Evolutionary conservation across 2,888 invertebrate genomes (phyloP), one percentile per base, ranked within the genome.

Genomic region (Caenorhabditis zanzibari): DNA sequence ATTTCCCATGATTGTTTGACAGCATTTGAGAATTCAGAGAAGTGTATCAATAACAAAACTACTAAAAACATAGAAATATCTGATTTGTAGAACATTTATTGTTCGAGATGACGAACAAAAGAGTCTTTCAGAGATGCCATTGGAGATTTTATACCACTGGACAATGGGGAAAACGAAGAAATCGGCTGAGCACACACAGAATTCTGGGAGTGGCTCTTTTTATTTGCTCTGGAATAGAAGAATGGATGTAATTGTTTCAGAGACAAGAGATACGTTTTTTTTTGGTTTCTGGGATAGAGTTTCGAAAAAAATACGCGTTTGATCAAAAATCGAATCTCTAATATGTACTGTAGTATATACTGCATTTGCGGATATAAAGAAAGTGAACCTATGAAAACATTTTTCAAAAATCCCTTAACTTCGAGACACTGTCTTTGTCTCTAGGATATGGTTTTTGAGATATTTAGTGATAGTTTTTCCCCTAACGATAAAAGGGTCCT

Each of bases 1-100:
- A 86, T 83, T 41, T 86, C 77, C 86, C 86, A 86, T 2, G 79
- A 49, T 28, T 85, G 82, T 54, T 81, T 81, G 16, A 35, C 68
- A 38, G 68, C 68, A 54, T 24, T 54, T 2, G 54, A 54, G 7
- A 54, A 7, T 49, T 32, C 0, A 47, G n/a, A 64, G 16, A 44
- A 22, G 49, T 38, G 32, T 19, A 41, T 22, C 22, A 58, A 64
- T 22, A 22, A 75, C 44, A 24, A 64, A 26, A n/a, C n/a, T n/a
- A n/a, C n/a, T 64, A 10, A 64, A 64, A 49, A 52, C 10, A 52
- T 0, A 24, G 9, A 73, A 35, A 73, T 47, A 52, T 28, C 19
- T 61, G 41, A 44, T 69, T 38, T 63, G 61, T 73, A 66, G 26
- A 68, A 38, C 47, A 56, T 59, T 32, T 41, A 59, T 47, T 68